A percentile compares a stretch with the other conserved stretches of the same genome.
phyloP scores from a whole-genome alignment of 2,113 vertebrate species.

The Neodon shergylaensis region DNA sequence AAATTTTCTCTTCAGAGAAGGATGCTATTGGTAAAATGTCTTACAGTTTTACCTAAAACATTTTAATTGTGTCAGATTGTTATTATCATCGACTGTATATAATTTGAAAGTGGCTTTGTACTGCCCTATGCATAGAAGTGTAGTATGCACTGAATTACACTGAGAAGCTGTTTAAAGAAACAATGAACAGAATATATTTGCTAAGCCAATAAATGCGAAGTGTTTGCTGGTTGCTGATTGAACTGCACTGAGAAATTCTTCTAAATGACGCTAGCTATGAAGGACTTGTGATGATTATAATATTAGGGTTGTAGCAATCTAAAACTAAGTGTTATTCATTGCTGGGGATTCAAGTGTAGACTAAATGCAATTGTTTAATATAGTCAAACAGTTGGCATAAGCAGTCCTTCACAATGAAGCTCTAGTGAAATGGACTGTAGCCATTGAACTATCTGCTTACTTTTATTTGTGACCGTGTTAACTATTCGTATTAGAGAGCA shows the following conservation, averaged over 20 bases:
- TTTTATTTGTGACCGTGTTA: background rate
- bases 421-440: background rate
- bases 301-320: background rate
- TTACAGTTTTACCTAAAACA: background rate
- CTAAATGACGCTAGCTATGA: background rate
- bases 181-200: background rate
- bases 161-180: background rate
- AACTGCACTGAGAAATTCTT: background rate
- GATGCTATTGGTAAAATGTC: background rate
- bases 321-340: background rate
- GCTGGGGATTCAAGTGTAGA: background rate
- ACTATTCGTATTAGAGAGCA: background rate
- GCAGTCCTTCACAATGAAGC: background rate
- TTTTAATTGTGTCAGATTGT: background rate
- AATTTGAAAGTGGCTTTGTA: background rate
- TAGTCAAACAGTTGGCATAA: background rate
- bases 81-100: background rate
- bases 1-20: background rate
- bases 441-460: background rate
- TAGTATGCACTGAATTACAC: background rate
- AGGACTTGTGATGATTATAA: background rate
- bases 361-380: background rate
- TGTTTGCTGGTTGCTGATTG: background rate
- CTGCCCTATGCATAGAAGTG: rapidly evolving
- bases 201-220: background rate